phyloP scores from a whole-genome alignment of 2,888 invertebrate genomes.

The Cheilosia urbana region DNA sequence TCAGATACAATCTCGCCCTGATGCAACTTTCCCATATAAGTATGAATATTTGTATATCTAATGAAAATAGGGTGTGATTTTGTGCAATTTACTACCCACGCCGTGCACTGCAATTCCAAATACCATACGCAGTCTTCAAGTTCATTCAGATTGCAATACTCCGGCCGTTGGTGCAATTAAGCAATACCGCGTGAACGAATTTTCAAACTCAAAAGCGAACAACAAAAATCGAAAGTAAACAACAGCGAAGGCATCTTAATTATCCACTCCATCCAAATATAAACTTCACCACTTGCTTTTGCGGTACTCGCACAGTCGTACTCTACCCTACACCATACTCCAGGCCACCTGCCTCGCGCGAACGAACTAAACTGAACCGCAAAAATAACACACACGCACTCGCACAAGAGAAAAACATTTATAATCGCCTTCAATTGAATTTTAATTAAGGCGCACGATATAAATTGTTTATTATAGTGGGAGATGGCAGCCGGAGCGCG shows the following conservation, averaged over 20 bases:
- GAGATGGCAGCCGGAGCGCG: background rate
- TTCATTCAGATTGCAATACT: constrained; percentile 12
- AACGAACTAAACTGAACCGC: constrained; percentile 48
- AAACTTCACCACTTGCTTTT: constrained; percentile 33
- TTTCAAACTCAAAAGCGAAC: constrained; percentile 46
- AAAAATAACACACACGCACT: constrained; percentile 3
- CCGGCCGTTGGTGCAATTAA: constrained; percentile 34
- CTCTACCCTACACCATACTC: constrained; percentile 1
- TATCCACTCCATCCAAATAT: constrained; percentile 64
- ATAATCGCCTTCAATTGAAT: constrained; percentile 71
- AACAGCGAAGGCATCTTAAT: constrained; percentile 66
- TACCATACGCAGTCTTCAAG: constrained; percentile 27
- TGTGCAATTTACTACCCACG: constrained; percentile 62
- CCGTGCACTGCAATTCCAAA: constrained; percentile 31
- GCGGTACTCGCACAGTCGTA: background rate
- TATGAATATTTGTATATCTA: background rate
- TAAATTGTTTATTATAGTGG: constrained; percentile 46
- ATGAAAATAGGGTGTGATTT: constrained; percentile 54
- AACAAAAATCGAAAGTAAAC: constrained; percentile 53
- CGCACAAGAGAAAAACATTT: constrained; percentile 2
- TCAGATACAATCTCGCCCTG: constrained; percentile 54
- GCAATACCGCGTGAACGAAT: constrained; percentile 29
- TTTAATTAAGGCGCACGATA: constrained; percentile 67
- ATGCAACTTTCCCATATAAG: constrained; percentile 5
- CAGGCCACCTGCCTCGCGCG: constrained; percentile 48